A percentile compares a stretch with the other conserved stretches of the same genome.
These are phyloP conservation scores for Oncorhynchus clarkii DNA, from an alignment of 2,113 vertebrate genomes.

Conservation along the genomic window DNA sequence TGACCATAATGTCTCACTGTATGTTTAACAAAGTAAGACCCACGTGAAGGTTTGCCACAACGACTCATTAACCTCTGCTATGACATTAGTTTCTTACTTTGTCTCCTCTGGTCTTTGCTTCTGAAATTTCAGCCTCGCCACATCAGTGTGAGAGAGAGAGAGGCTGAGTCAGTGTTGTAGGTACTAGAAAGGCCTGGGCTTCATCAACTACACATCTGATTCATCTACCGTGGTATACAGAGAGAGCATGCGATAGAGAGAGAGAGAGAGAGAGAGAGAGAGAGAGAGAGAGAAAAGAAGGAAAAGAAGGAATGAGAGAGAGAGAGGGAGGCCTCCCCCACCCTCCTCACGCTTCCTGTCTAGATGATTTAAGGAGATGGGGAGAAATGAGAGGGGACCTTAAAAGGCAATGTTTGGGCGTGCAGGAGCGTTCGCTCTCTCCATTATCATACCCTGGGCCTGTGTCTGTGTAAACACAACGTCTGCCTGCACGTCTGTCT, in stretches of 20 bases:
- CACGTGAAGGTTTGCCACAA: neutral
- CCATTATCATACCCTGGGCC: slow-evolving; percentile 41
- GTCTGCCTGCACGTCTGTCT: slow-evolving; percentile 16
- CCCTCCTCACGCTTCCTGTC: slow-evolving; percentile 46
- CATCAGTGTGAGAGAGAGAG: neutral
- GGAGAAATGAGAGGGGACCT: slow-evolving; percentile 56
- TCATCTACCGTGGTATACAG: neutral
- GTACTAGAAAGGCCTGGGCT: neutral
- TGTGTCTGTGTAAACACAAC: slow-evolving; percentile 52
- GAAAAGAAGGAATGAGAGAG: neutral
- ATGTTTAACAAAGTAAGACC: neutral
- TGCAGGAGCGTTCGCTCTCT: slow-evolving; percentile 22
- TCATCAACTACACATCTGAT: neutral
- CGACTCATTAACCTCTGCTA: too few relatives aligned
- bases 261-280: neutral
- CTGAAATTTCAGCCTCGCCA: neutral
- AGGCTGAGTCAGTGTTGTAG: neutral
- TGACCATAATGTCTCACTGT: too few relatives aligned
- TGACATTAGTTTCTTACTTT: neutral
- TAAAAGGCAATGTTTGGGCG: slow-evolving; percentile 65
- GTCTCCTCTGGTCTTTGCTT: neutral
- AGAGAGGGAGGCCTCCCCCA: slow-evolving; percentile 2
- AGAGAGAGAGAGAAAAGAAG: neutral
- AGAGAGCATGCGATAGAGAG: neutral
- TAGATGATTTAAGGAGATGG: slow-evolving; percentile 55